Conservation (phyloP, 2,113 vertebrate species). For the Dipodomys merriami region DNA sequence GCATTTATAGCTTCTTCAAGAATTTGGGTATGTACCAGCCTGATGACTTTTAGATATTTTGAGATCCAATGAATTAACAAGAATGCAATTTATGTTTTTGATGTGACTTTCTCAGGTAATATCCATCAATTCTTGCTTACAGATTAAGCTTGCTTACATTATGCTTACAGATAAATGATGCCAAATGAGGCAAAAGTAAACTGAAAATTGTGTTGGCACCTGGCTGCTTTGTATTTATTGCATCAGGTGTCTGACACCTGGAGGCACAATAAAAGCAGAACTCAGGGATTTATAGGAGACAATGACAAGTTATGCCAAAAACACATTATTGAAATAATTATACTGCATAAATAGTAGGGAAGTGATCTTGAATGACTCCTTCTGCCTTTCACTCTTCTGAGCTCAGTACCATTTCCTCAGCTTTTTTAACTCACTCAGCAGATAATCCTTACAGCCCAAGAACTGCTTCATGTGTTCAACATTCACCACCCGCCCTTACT, state of each 20-base stretch:
- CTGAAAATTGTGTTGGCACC: neutral
- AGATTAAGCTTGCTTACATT: too few relatives aligned
- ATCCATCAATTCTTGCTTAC: neutral
- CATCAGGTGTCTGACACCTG: neutral
- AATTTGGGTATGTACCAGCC: neutral
- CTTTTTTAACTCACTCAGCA: neutral
- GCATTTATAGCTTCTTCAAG: neutral
- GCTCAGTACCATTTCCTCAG: neutral
- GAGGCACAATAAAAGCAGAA: neutral
- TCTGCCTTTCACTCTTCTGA: neutral
- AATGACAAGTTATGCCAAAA: neutral
- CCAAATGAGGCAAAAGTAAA: slow-evolving; percentile 46
- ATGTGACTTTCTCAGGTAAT: neutral
- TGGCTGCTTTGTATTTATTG: neutral
- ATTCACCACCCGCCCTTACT: neutral
- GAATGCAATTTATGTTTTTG: neutral
- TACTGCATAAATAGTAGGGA: neutral
- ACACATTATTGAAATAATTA: neutral
- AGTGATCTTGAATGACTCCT: neutral
- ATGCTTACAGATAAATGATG: neutral
- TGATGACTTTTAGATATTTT: slow-evolving; percentile 1
- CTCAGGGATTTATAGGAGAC: neutral
- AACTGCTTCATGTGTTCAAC: too few relatives aligned
- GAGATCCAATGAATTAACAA: neutral
- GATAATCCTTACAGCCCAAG: slow-evolving; percentile 6